Evolutionary conservation across 2,113 vertebrate species (phyloP), one percentile per base, ranked within the genome.

Genomic region (Psettodes erumei): DNA sequence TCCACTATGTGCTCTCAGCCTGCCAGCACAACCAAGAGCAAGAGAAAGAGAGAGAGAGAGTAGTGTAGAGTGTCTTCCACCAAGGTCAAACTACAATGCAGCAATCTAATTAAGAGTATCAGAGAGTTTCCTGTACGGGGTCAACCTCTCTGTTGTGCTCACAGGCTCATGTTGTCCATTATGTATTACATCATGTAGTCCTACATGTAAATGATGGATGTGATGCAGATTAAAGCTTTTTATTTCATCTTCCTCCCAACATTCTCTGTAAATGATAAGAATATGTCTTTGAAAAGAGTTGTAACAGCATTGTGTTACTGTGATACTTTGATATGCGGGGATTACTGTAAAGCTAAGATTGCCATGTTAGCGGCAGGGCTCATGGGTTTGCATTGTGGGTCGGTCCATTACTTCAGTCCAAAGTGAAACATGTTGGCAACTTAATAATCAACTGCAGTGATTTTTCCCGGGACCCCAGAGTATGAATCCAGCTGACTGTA

Each of bases 11-110:
- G 81, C 79, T 71, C 79, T 83, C 72, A 75, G 83, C 56, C 77
- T 86, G 85, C 88, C 86, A 56, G 85, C 85, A 75, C 69, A 63
- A 86, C 71, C 67, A 67, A 68, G 71, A 78, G 74, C 68, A 53
- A 63, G 75, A 76, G 79, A 74, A 61, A 78, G 70, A 71, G 13
- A 21, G 73, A 37, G 76, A 37, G 45, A 53, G 69, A 82, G 71
- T 15, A 55, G 85, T 89, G 72, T 81, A 81, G 88, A 81, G 82
- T 84, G 88, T 87, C 86, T 91, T 86, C 85, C 71, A 76, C 89
- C 87, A 92, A 93, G 92, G 93, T 93, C 91, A 90, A 89, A 91
- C 85, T 84, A 92, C 86, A 89, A 93, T 88, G 80, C 80, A 85
- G 87, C 89, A 88, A 90, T 92, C 90, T 93, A 91, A 91, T 93